Percentiles rank a stretch among this genome's conserved stretches.
These are phyloP conservation scores for Diorhabda carinulata DNA, from an alignment of 1,140 invertebrate genomes.

Conservation along the genomic window DNA sequence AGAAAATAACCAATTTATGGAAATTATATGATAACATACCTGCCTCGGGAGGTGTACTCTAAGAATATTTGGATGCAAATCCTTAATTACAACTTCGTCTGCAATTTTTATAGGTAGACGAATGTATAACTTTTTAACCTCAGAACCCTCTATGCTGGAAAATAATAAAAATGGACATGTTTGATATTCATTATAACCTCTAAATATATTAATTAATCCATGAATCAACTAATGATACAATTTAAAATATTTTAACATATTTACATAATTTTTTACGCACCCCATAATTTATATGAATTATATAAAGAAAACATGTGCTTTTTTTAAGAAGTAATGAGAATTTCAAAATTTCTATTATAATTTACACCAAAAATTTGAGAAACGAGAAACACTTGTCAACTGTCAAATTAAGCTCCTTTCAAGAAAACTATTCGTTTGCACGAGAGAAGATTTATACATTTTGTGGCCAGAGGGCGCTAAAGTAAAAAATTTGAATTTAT, in stretches of 20 bases:
- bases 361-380: no score
- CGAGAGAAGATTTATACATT: not conserved
- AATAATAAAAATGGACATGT: not conserved
- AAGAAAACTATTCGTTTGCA: not conserved
- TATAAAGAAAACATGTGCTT: slow-evolving; percentile 3
- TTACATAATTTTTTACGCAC: not conserved
- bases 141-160: slow-evolving; percentile 7
- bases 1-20: no score
- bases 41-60: slow-evolving; percentile 5
- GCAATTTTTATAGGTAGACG: slow-evolving; percentile 10
- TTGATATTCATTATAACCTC: not conserved
- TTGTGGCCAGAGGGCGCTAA: not conserved
- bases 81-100: slow-evolving; percentile 11
- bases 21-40: not conserved
- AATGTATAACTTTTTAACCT: slow-evolving; percentile 13
- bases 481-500: not conserved
- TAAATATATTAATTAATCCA: not conserved
- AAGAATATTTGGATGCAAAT: slow-evolving; percentile 13
- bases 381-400: not conserved
- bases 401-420: not conserved
- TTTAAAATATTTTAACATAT: not conserved
- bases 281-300: slow-evolving; percentile 6
- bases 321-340: not conserved
- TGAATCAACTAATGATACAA: not conserved
- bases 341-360: no score